These are phyloP conservation scores for Echinops telfairi DNA, from an alignment of 2,113 vertebrate species.

Conservation along the genomic window DNA sequence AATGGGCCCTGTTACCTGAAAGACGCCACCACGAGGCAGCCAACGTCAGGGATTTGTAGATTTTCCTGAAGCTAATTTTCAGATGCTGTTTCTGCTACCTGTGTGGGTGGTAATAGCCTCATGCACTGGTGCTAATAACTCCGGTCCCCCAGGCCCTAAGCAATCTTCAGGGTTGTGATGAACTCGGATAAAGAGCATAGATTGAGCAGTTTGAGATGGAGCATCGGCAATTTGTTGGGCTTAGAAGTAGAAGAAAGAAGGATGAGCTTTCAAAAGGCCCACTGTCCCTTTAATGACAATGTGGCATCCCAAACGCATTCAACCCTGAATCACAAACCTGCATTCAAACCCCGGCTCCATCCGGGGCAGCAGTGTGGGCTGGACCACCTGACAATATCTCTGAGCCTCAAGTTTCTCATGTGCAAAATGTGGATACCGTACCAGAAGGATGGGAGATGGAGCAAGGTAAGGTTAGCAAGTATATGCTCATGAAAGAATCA, in stretches of 20 bases:
- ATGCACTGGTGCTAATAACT: slow-evolving; percentile 16
- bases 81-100: slow-evolving; percentile 22
- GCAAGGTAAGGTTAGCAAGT: not conserved
- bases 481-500: not conserved
- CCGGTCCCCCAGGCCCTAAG: not conserved
- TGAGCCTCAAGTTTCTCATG: not conserved
- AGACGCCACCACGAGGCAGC: not conserved
- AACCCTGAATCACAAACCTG: not conserved
- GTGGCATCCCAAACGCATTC: not conserved
- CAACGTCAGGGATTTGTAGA: not conserved
- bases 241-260: slow-evolving; percentile 47
- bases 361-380: not conserved
- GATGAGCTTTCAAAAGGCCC: not conserved
- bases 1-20: not conserved
- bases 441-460: not conserved
- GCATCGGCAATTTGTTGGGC: not conserved
- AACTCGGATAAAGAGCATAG: slow-evolving; percentile 16
- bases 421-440: rapidly evolving
- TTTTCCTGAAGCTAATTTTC: slow-evolving; percentile 47
- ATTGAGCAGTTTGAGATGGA: slow-evolving; percentile 39
- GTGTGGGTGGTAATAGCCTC: slow-evolving; percentile 11
- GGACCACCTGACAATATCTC: not conserved
- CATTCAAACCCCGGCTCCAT: not conserved
- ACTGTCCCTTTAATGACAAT: not conserved
- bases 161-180: not conserved